phyloP scores from a whole-genome alignment of 1,140 invertebrate genomes.

The Drosophila subobscura region DNA sequence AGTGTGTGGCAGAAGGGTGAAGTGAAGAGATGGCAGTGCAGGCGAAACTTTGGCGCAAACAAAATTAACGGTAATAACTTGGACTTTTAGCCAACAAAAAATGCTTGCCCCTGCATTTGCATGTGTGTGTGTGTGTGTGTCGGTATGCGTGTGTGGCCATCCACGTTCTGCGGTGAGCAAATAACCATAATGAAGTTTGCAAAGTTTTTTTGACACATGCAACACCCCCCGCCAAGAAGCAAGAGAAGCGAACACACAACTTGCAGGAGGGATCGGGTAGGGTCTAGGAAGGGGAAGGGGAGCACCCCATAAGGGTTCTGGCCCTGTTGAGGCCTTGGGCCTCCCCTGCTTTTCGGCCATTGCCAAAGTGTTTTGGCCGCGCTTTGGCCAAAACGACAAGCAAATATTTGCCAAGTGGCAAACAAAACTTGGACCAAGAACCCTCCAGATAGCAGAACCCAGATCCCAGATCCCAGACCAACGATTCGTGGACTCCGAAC shows the following conservation, averaged over 20 bases:
- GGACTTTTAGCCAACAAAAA: slow-evolving; percentile 49
- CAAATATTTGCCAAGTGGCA: slow-evolving; percentile 78
- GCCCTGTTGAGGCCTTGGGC: slow-evolving; percentile 14
- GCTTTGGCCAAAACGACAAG: slow-evolving; percentile 38
- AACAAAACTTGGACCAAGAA: slow-evolving; percentile 64
- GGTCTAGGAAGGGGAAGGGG: background rate
- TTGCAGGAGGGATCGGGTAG: background rate
- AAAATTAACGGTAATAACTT: slow-evolving; percentile 77
- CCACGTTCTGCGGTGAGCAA: slow-evolving; percentile 55
- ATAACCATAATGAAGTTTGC: slow-evolving; percentile 75
- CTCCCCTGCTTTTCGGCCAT: slow-evolving; percentile 22
- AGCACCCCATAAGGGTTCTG: background rate
- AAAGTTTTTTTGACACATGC: slow-evolving; percentile 77
- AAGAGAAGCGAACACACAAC: background rate
- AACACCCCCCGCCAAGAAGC: slow-evolving; percentile 31
- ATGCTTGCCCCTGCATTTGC: slow-evolving; percentile 61
- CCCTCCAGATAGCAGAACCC: background rate
- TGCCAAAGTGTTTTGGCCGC: slow-evolving; percentile 64
- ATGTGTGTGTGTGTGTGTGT: slow-evolving; percentile 46
- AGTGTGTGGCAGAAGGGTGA: too few relatives aligned
- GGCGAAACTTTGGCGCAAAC: slow-evolving; percentile 70
- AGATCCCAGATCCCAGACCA: background rate
- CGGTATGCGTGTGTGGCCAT: slow-evolving; percentile 8
- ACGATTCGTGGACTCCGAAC: slow-evolving; percentile 1
- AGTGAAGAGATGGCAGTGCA: background rate